Conservation (phyloP, 2,888 invertebrate species). For the Gibbula magus region DNA sequence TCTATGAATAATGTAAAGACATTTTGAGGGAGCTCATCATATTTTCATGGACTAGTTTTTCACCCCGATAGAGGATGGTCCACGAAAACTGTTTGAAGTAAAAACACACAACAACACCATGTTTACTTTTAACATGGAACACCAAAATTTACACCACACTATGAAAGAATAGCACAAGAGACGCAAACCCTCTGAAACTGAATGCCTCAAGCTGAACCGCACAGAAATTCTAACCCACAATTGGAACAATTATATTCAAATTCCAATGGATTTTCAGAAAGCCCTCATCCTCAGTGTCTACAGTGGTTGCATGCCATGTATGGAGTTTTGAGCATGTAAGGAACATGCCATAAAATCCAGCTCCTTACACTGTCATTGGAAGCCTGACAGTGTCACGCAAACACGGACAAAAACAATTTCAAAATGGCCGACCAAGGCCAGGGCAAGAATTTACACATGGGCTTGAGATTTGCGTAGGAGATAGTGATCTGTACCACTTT, state of each 20-base stretch:
- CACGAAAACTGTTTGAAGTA: not conserved
- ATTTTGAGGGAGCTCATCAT: not conserved
- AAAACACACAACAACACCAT: not conserved
- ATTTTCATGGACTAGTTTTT: not conserved
- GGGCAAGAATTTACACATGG: no score
- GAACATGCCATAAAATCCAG: not conserved
- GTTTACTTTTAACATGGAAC: slow-evolving; percentile 1
- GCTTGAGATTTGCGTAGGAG: no score
- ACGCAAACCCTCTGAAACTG: not conserved
- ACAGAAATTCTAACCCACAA: not conserved
- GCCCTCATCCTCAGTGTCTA: not conserved
- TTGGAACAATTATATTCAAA: slow-evolving; percentile 17
- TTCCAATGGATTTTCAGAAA: slow-evolving; percentile 1
- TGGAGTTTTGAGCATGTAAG: not conserved
- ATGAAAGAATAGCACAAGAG: not conserved
- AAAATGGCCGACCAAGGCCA: not conserved
- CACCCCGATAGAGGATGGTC: not conserved
- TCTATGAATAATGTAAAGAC: not conserved
- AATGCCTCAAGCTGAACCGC: not conserved
- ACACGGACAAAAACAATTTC: not conserved
- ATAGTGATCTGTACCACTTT: no score
- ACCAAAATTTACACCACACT: not conserved
- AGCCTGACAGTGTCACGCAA: not conserved
- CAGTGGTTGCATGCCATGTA: not conserved
- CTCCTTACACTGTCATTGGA: not conserved